These are phyloP conservation scores for Amphipoea lucens DNA, from an alignment of 2,888 invertebrate genomes.

Conservation along the genomic window DNA sequence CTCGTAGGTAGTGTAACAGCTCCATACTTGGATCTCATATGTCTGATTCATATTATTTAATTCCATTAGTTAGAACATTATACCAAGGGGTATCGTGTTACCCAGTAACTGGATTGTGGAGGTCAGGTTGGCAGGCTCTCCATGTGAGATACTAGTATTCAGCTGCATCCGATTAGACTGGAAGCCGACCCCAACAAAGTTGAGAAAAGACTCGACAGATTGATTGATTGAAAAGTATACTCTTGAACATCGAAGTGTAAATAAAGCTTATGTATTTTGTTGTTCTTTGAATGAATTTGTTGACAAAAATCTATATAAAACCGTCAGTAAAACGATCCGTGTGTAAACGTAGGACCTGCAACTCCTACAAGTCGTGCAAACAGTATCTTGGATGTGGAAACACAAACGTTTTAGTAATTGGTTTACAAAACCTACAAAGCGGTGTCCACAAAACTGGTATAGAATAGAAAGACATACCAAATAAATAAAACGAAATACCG, in stretches of 20 bases:
- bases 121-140: neutral
- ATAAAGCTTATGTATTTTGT: neutral
- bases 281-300: neutral
- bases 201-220: neutral
- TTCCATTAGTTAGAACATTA: neutral
- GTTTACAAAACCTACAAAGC: slow-evolving; percentile 25
- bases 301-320: neutral
- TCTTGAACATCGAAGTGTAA: neutral
- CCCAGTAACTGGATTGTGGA: neutral
- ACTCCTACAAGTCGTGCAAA: neutral
- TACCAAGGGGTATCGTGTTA: neutral
- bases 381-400: neutral
- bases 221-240: neutral
- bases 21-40: neutral
- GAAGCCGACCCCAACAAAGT: neutral
- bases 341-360: neutral
- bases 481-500: slow-evolving; percentile 26
- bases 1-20: neutral
- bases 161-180: neutral
- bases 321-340: neutral
- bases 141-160: neutral
- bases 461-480: slow-evolving; percentile 16
- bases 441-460: neutral
- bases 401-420: slow-evolving; percentile 26
- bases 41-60: neutral